phyloP scores from a whole-genome alignment of 92 coral and sea anemone species.

The Paragorgia papillata region DNA sequence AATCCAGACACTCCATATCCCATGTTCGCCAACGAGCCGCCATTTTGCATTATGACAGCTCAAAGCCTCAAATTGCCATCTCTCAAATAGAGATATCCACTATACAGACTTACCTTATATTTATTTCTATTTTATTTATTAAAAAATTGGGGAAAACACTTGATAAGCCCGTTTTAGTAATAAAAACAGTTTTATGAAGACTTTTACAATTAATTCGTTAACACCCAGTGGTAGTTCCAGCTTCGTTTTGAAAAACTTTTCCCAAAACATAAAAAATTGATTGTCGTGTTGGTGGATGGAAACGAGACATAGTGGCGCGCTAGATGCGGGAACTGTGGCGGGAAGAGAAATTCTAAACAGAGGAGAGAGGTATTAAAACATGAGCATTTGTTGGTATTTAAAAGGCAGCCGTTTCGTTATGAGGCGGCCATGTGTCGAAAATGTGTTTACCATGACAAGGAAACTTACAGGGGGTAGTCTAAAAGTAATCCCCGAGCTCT shows the following conservation, averaged over 20 bases:
- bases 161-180: too few relatives aligned
- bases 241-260: too few relatives aligned
- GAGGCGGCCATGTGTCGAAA: not conserved
- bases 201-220: too few relatives aligned
- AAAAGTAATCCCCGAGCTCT: conserved; percentile 23
- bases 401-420: not conserved
- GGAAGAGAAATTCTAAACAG: not conserved
- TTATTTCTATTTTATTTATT: too few relatives aligned
- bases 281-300: conserved; percentile 2
- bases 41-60: not conserved
- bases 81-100: not conserved
- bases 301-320: conserved; percentile 18
- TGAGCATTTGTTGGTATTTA: not conserved
- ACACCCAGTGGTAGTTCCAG: too few relatives aligned
- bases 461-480: not conserved
- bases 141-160: too few relatives aligned
- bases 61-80: not conserved
- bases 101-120: too few relatives aligned
- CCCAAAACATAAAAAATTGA: too few relatives aligned
- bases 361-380: not conserved
- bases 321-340: conserved; percentile 11
- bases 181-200: too few relatives aligned
- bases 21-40: conserved; percentile 35
- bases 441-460: conserved; percentile 1
- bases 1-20: conserved; percentile 24